Conservation (phyloP, 2,113 vertebrate genomes). For the Lucifuga dentata region DNA sequence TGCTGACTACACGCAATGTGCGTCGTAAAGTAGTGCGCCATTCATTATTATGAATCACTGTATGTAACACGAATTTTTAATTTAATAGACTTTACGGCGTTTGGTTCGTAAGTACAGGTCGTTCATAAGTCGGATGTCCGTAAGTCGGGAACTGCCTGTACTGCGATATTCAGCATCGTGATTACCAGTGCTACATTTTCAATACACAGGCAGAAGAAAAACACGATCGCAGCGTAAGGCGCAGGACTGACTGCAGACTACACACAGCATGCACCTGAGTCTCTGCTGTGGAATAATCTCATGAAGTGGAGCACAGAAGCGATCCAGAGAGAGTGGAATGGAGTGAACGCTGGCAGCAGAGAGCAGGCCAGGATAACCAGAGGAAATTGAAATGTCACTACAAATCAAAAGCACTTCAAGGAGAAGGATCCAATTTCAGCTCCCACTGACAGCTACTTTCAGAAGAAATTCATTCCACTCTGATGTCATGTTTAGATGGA, state of each 20-base stretch:
- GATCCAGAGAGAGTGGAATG: conserved; percentile 38
- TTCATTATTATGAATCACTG: too few species aligned
- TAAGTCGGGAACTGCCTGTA: too few species aligned
- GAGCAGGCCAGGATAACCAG: conserved; percentile 66
- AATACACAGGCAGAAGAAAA: not conserved
- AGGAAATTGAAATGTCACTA: conserved; percentile 82
- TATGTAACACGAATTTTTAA: too few species aligned
- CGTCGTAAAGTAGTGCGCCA: too few species aligned
- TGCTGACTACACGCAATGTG: too few species aligned
- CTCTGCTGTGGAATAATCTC: conserved; percentile 13
- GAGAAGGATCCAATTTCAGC: conserved; percentile 68
- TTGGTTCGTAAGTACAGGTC: too few species aligned
- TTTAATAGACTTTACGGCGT: too few species aligned
- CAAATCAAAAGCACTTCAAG: conserved; percentile 73
- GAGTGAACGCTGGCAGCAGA: conserved; percentile 30
- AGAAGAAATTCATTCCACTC: conserved; percentile 62
- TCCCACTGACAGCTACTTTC: conserved; percentile 66
- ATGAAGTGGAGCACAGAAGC: conserved; percentile 28
- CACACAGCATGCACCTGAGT: conserved; percentile 27
- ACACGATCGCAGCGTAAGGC: too few species aligned
- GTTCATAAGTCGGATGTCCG: too few species aligned
- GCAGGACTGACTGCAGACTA: conserved; percentile 3
- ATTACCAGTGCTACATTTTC: not conserved
- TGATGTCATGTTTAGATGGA: conserved; percentile 54
- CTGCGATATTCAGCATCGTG: not conserved